phyloP scores from a whole-genome alignment of 2,797 vertebrate genomes.

The Betta splendens region DNA sequence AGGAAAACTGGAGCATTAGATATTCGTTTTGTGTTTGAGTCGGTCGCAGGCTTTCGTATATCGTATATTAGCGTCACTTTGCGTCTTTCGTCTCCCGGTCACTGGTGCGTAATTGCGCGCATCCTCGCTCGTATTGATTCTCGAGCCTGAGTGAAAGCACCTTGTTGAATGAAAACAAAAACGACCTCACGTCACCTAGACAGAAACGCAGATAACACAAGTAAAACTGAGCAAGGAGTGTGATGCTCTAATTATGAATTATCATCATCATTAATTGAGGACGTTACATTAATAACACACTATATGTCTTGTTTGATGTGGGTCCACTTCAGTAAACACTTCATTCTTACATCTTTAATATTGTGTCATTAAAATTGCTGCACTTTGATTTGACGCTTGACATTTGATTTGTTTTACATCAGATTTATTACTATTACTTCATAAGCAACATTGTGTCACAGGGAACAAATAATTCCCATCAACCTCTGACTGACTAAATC shows the following conservation, averaged over 20 bases:
- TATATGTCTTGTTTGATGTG: background rate
- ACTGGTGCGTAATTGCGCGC: slow-evolving; percentile 67
- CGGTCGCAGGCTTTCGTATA: slow-evolving; percentile 2
- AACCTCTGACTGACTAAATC: slow-evolving; percentile 5
- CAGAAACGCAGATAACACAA: background rate
- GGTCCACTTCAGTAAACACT: too few species aligned
- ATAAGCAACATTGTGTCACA: background rate
- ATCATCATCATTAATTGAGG: too few species aligned
- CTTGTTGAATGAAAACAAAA: slow-evolving; percentile 14
- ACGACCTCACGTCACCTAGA: background rate
- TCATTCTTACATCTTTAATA: too few species aligned
- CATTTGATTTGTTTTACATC: background rate
- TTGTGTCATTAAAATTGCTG: background rate
- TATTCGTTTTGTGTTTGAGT: slow-evolving; percentile 7
- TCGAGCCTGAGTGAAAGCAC: slow-evolving; percentile 32
- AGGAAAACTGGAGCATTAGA: too few species aligned
- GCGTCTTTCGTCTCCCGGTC: slow-evolving; percentile 18
- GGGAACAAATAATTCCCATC: slow-evolving; percentile 1
- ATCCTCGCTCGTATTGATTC: slow-evolving; percentile 19
- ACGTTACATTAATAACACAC: background rate
- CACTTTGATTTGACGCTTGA: background rate
- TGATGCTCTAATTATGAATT: background rate
- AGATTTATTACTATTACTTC: background rate
- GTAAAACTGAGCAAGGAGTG: background rate
- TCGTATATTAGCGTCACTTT: slow-evolving; percentile 15